phyloP scores from a whole-genome alignment of 2,888 invertebrate genomes.

The Melanostoma scalare region DNA sequence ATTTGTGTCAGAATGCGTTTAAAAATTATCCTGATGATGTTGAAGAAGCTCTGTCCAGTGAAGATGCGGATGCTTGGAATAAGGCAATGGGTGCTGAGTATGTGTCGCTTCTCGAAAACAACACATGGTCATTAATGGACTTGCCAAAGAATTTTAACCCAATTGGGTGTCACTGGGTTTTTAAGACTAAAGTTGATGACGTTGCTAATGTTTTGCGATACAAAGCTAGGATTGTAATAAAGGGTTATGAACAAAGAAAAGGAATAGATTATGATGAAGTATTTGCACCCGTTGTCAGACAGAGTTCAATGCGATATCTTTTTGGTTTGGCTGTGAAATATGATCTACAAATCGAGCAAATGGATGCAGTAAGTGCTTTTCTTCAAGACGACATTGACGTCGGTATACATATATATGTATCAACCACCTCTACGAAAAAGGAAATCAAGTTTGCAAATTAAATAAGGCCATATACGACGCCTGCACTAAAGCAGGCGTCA shows the following conservation, averaged over 20 bases:
- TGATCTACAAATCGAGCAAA: constrained; percentile 12
- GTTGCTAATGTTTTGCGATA: not conserved
- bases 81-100: constrained; percentile 12
- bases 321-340: constrained; percentile 18
- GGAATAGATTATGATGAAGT: constrained; percentile 29
- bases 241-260: constrained; percentile 18
- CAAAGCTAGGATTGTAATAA: constrained; percentile 19
- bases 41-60: not conserved
- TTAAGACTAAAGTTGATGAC: constrained; percentile 6
- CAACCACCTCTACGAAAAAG: not conserved
- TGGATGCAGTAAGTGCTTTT: constrained; percentile 11
- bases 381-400: not conserved
- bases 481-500: constrained; percentile 12
- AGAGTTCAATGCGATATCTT: constrained; percentile 10
- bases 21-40: not conserved
- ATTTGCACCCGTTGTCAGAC: constrained; percentile 18
- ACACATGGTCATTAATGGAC: constrained; percentile 10
- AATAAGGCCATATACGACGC: constrained; percentile 30
- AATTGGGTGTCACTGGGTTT: constrained; percentile 16
- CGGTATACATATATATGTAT: too few species aligned
- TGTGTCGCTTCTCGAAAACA: constrained; percentile 17
- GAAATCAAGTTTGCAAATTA: constrained; percentile 25
- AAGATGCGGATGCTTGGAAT: constrained; percentile 10
- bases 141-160: constrained; percentile 9
- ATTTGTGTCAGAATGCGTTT: not conserved